phyloP scores from a whole-genome alignment of 2,888 invertebrate genomes.

The Drosophila borealis region DNA sequence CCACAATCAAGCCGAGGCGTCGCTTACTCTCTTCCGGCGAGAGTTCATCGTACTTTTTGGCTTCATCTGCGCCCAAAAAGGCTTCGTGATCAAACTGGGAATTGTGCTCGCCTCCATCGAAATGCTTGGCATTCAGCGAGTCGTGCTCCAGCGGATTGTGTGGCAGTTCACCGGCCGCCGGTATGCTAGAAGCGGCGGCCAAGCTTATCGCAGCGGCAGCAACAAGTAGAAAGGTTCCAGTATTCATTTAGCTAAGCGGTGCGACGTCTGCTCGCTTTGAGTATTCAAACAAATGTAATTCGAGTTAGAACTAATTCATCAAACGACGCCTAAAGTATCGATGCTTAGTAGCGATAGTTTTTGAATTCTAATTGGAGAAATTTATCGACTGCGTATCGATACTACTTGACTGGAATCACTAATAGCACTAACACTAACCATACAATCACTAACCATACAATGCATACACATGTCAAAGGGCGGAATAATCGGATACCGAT shows the following conservation, averaged over 20 bases:
- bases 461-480: too few relatives aligned
- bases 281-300: constrained; percentile 43
- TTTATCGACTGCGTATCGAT: constrained; percentile 7
- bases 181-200: constrained; percentile 57
- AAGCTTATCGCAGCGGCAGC: constrained; percentile 51
- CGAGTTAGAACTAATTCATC: constrained; percentile 16
- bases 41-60: constrained; percentile 96
- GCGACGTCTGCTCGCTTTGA: constrained; percentile 38
- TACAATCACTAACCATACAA: too few relatives aligned
- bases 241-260: constrained; percentile 20
- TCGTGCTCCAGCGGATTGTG: constrained; percentile 89
- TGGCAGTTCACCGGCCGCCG: constrained; percentile 86
- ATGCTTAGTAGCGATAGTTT: constrained; percentile 25
- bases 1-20: constrained; percentile 94
- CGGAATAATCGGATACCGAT: too few relatives aligned
- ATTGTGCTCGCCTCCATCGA: constrained; percentile 91
- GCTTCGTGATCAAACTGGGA: constrained; percentile 98
- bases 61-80: constrained; percentile 96
- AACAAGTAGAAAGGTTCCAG: constrained; percentile 46
- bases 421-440: too few relatives aligned
- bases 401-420: too few relatives aligned
- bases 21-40: constrained; percentile 97
- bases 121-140: constrained; percentile 92
- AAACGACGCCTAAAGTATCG: constrained; percentile 34
- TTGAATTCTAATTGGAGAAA: neutral